phyloP scores from a whole-genome alignment of 2,797 vertebrate species.

The Selene dorsalis region DNA sequence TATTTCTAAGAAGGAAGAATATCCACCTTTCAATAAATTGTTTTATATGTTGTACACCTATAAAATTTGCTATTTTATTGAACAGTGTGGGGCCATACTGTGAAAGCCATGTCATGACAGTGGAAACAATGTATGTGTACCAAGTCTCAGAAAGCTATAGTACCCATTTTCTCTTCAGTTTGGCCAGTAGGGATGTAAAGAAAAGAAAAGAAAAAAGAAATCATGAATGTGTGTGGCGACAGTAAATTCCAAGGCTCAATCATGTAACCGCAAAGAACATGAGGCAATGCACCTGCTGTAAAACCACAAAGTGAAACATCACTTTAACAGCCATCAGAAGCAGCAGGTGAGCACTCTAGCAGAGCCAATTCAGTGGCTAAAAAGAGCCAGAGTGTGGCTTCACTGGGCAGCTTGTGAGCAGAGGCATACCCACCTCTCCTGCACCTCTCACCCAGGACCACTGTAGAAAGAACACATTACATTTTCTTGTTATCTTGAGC shows the following conservation, averaged over 20 bases:
- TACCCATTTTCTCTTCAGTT: constrained; percentile 16
- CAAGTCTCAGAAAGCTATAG: constrained; percentile 21
- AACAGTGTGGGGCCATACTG: constrained; percentile 19
- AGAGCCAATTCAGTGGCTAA: constrained; percentile 1
- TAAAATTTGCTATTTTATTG: constrained; percentile 2
- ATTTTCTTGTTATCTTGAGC: neutral
- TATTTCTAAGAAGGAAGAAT: too few species aligned
- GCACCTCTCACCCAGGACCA: neutral
- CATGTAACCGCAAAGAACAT: constrained; percentile 35
- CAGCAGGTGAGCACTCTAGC: constrained; percentile 20
- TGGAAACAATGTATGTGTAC: constrained; percentile 33
- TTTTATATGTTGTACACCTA: neutral
- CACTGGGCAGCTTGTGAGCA: neutral
- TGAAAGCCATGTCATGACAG: constrained; percentile 14
- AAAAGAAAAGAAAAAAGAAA: constrained; percentile 6
- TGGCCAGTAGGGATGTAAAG: constrained; percentile 27
- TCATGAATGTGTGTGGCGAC: constrained; percentile 35
- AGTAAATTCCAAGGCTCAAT: constrained; percentile 34
- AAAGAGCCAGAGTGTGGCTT: neutral
- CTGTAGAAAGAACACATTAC: constrained; percentile 4
- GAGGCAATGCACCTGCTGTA: constrained; percentile 38
- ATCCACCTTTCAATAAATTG: too few species aligned
- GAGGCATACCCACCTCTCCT: neutral
- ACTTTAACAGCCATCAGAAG: constrained; percentile 5
- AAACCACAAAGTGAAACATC: constrained; percentile 32